Conservation (phyloP, 2,888 invertebrate species). For the Caenorhabditis uteleia region DNA sequence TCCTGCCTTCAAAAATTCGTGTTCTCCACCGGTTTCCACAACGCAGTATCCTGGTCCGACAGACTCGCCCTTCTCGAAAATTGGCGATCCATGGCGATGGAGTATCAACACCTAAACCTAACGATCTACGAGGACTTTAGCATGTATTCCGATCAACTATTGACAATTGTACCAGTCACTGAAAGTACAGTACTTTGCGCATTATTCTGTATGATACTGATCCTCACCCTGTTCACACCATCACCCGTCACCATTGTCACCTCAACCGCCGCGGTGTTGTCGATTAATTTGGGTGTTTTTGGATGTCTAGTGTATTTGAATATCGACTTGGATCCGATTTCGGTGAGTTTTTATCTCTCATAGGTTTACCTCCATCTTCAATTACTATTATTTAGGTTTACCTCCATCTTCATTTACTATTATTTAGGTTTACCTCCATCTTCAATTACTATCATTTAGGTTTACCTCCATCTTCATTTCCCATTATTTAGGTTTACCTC, state of each 20-base stretch:
- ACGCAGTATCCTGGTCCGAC: constrained; percentile 65
- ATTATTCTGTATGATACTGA: constrained; percentile 66
- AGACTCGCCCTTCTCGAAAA: constrained; percentile 41
- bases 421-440: no score
- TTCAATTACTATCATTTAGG: no score
- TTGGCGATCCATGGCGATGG: constrained; percentile 63
- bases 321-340: constrained; percentile 68
- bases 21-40: constrained; percentile 68
- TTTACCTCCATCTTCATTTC: no score
- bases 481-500: no score
- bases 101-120: constrained; percentile 64
- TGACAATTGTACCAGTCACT: constrained; percentile 67
- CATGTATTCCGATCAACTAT: constrained; percentile 68
- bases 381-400: no score
- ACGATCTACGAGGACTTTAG: constrained; percentile 69
- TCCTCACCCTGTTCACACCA: constrained; percentile 67
- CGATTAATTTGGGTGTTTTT: constrained; percentile 68
- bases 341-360: constrained; percentile 20
- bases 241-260: constrained; percentile 63
- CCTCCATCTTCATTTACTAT: no score
- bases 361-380: neutral
- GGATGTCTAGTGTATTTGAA: constrained; percentile 63
- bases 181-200: constrained; percentile 66
- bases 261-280: constrained; percentile 61
- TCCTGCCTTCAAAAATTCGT: constrained; percentile 67